phyloP scores from a whole-genome alignment of 64 coral and sea anemone species.

The Pocillopora verrucosa region DNA sequence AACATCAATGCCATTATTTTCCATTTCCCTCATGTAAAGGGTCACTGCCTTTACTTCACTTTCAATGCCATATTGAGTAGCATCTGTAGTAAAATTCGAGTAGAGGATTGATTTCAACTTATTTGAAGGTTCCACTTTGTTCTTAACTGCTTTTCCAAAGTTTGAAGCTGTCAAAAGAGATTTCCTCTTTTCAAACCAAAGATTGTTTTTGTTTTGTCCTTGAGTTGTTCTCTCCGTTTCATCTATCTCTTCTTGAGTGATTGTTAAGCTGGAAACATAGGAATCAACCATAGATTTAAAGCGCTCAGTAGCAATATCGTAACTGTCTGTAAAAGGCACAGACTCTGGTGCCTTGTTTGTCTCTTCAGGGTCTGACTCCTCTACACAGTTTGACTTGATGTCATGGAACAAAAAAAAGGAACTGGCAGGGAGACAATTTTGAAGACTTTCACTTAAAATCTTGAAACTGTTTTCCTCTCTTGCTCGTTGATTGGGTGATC shows the following conservation, averaged over 20 bases:
- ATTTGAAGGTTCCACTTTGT: neutral
- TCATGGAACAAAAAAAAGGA: constrained; percentile 20
- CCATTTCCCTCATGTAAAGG: no score
- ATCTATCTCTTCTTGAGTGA: constrained; percentile 51
- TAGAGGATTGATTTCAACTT: constrained; percentile 60
- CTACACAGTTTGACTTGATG: constrained; percentile 6
- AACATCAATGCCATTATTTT: neutral
- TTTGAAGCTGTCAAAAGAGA: no score
- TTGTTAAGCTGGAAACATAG: constrained; percentile 11
- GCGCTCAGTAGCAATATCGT: no score
- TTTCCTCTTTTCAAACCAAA: constrained; percentile 27
- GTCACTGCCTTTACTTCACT: constrained; percentile 49
- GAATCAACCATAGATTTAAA: neutral
- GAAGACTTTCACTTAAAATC: constrained; percentile 11
- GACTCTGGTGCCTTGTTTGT: no score
- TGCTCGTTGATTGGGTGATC: neutral
- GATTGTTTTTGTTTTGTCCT: constrained; percentile 55
- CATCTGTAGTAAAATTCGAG: constrained; percentile 42
- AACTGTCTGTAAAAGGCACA: no score
- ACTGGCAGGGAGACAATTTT: constrained; percentile 47
- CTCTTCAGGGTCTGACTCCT: no score
- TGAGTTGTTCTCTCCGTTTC: constrained; percentile 39
- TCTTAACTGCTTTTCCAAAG: no score
- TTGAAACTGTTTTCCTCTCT: constrained; percentile 28
- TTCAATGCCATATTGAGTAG: constrained; percentile 30